Evolutionary conservation across 2,888 invertebrate genomes (phyloP), one percentile per base, ranked within the genome.

Genomic region (Plebejus anna): DNA sequence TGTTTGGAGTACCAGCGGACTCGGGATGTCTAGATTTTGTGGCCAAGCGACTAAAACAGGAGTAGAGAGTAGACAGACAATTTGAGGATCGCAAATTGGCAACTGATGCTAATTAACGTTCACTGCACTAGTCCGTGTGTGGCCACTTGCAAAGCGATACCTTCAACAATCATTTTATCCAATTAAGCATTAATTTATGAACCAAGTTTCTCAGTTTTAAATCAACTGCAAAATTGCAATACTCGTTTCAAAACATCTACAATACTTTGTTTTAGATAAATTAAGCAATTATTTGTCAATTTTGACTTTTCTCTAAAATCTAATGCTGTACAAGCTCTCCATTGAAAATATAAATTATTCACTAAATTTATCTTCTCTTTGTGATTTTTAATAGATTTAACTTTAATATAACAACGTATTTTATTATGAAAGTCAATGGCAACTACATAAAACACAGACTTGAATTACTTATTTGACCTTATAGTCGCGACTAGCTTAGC

Each of bases 31-130:
- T 76, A 73, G 76, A 75, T 75, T 70, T 77, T 51, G 75, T 78
- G 77, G 77, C 76, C 77, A 73, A 70, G 66, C 47, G 47, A 66
- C 66, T 66, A 66, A 66, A 66, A 66, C 66, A 66, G 71, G 71
- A 72, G 72, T 47, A 9, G 72, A 51, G 72, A 47, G 47, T 75
- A 76, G 79, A 84, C 83, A 84, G 86, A 87, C 89, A 88, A 89
- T 89, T 89, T 88, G 87, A 86, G 85, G 83, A 84, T 84, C 83
- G 84, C 89, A 89, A 91, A 90, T 90, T 91, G 89, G 86, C 84
- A 85, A 85, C 85, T 86, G 84, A 84, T 84, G 84, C 87, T 90
- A 91, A 91, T 91, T 91, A 91, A 87, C 86, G 90, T 86, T 88
- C 85, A 87, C 88, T 83, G 83, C 84, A 84, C 83, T 84, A 85